Base-by-base conservation (phyloP, 1,140 invertebrate genomes). In the Helicoverpa armigera region DNA sequence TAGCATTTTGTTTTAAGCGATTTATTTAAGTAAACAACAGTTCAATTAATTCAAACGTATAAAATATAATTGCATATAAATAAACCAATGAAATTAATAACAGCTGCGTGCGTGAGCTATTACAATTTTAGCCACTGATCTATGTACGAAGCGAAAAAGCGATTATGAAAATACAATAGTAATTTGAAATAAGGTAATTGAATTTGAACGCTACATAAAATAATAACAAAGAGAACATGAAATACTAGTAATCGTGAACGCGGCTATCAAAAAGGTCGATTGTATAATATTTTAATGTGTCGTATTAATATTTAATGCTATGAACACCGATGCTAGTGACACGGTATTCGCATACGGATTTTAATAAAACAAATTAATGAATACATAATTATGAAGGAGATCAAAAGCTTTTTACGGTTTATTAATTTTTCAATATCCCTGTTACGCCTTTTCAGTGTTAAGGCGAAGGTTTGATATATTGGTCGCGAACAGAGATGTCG, bases 351-450 rank as follows among this genome's bases (percentile, higher is more conserved):
- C 35, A 50, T 18, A 69, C 35, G 43, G 56, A 76, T 48, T 76
- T 75, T 75, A 61, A 75, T 75, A 63, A 76, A 76, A 61, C 16
- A 76, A 76, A 50, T 60, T 29, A 56, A 76, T 76, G 43, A 50
- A 61, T 75, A 61, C 43, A 14, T 61, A 61, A 61, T 75, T 60
- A 18, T 23, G 35, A 35, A 75, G 9, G 16, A 18, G 43, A 76
- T 76, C 23, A 50, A 73, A 73, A 43, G 31, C 70, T 3, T 73
- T 56, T 73, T 13, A 56, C 9, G 13, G 29, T 9, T 58, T 73
- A 73, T 73, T 56, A 73, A 73, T 73, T 73, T 51, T 73, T 73
- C 29, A 73, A 51, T 48, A 76, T 63, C 16, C 23, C 10, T 43
- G 16, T 29, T 18, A 13, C 56, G 43, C 58, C 56, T 60, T 63